These are phyloP conservation scores for Anoura caudifer DNA, from an alignment of 2,113 vertebrate species.

Conservation along the genomic window DNA sequence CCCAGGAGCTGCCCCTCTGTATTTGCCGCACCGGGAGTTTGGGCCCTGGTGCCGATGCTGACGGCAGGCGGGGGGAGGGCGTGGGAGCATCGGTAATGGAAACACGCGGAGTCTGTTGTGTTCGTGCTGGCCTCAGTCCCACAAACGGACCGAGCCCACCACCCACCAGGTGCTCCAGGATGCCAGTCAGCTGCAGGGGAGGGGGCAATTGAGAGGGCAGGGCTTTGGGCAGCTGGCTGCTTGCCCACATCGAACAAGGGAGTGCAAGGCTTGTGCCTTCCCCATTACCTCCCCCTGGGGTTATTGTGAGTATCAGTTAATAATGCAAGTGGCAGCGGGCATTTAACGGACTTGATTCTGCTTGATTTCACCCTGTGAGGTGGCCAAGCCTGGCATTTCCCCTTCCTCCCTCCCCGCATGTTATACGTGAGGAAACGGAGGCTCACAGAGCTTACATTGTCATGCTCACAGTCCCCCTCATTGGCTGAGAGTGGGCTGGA, in stretches of 20 bases:
- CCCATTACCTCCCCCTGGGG: background rate
- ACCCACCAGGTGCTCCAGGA: background rate
- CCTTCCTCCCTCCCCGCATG: background rate
- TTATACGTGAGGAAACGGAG: background rate
- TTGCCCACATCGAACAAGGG: background rate
- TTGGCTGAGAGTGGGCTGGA: background rate
- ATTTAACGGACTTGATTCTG: background rate
- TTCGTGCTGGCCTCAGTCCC: background rate
- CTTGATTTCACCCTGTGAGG: background rate
- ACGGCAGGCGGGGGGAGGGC: fast-evolving
- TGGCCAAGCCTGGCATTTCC: background rate
- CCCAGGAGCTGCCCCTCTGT: background rate
- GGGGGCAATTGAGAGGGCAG: background rate
- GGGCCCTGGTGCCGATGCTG: background rate
- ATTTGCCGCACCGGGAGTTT: background rate
- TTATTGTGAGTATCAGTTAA: background rate
- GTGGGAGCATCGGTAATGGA: background rate
- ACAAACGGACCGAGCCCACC: background rate
- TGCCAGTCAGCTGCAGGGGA: background rate
- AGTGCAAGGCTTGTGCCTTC: background rate
- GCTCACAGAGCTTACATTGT: background rate
- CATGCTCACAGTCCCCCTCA: background rate
- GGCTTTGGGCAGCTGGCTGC: background rate
- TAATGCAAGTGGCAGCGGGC: too few relatives aligned
- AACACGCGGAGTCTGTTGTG: background rate